Evolutionary conservation across 2,113 vertebrate species (phyloP), one percentile per base, ranked within the genome.

Genomic region (Albula glossodonta): DNA sequence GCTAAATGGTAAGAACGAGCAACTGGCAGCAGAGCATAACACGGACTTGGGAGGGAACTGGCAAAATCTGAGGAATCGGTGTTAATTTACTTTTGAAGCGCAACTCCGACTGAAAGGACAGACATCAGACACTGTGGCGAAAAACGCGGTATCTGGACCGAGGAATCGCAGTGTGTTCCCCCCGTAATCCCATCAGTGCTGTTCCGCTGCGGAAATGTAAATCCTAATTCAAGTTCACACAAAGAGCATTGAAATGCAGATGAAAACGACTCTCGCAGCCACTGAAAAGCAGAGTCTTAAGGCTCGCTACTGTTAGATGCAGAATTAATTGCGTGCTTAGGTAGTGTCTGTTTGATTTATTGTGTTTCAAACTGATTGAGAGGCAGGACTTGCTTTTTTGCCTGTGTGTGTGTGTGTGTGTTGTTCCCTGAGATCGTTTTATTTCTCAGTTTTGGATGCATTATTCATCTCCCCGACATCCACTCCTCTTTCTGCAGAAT

Each of bases 81-180:
- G 60, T 70, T 52, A 51, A 81, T 86, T 81, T 81, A 51, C 57
- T 86, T 41, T 52, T 51, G 50, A 82, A 82, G 85, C 74, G 57
- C 31, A 15, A 81, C 49, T 74, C 10, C 17, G 12, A 57, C 53
- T 70, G 22, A 56, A 80, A 80, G 19, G 52, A 81, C 25, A 82
- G 52, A 57, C 31, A 10, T 60, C 78, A 70, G 6, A 60, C 25
- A 82, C 17, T 1, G 31, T 1, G 4, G 80, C 17, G 52, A 81
- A 48, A 78, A 48, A 50, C 78, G 11, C 6, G 11, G 49, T 79
- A 5, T 79, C 78, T 50, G 78, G 3, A 13, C 41, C 50, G 78
- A 49, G 49, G 15, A 50, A 49, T 79, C 25, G 15, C 78, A 1
- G 78, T 5, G 9, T 48, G 5, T 79, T 17, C 66, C 31, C 12